Base-by-base conservation (phyloP, 2,888 invertebrate genomes). In the Hydroisotoma schaefferi region DNA sequence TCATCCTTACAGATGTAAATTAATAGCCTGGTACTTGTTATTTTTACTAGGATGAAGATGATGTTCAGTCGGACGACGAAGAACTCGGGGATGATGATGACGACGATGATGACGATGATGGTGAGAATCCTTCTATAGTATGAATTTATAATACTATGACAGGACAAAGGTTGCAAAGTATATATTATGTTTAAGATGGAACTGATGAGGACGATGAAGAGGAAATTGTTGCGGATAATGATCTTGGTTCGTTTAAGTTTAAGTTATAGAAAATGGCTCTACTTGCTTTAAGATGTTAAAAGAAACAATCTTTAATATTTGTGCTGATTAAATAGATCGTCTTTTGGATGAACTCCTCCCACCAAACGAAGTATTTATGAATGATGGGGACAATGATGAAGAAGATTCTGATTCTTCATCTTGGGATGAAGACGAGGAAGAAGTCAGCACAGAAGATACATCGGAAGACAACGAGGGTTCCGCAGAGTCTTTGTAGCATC, bases 31-130 rank as follows among this genome's bases (percentile, higher is more conserved):
- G 20, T 33, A 15, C n/a, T 33, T 33, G 33, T 10, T 33, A 29
- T 56, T 18, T 27, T 43, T 23, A 27, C 22, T 22, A 63, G 54
- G 67, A 65, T 57, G 65, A 68, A 49, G 67, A 65, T 59, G 65
- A 62, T 57, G 59, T 68, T 18, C 68, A 68, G 22, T 68, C 68
- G 6, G 58, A 65, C 28, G 85, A 86, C 33, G 83, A 83, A 1
- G 82, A 81, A 40, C 82, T 82, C 55, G 83, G 84, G 40, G 83
- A 81, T 69, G 83, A 81, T 22, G 74, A 69, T 2, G 73, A 79
- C 26, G 80, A 79, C 55, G 78, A 79, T 65, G 78, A 78, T 61
- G 77, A 77, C 53, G 76, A 75, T 56, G 77, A 77, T 59, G 77
- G 77, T 76, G 70, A 6, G 43, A 8, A 43, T 43, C 20, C 6